These are phyloP conservation scores for Coenonympha glycerion DNA, from an alignment of 2,888 invertebrate genomes.

Conservation along the genomic window DNA sequence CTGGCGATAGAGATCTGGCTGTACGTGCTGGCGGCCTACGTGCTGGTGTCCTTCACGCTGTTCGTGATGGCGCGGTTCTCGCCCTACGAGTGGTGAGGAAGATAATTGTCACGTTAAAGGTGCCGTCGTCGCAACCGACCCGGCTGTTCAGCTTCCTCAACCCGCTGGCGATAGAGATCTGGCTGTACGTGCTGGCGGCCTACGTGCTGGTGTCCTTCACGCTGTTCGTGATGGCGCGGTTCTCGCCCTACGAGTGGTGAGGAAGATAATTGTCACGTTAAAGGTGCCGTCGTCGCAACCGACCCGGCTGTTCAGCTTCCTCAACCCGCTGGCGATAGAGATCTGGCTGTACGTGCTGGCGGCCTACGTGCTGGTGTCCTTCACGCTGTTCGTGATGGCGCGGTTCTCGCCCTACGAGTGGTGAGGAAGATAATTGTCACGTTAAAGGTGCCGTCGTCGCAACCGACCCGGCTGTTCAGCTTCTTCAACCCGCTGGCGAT, in stretches of 20 bases:
- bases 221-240: constrained; percentile 96
- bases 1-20: constrained; percentile 98
- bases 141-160: constrained; percentile 96
- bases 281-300: constrained; percentile 93
- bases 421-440: constrained; percentile 48
- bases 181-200: constrained; percentile 95
- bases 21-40: constrained; percentile 94
- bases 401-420: constrained; percentile 98
- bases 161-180: constrained; percentile 96
- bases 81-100: no score
- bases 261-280: constrained; percentile 24
- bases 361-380: constrained; percentile 94
- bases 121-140: constrained; percentile 91
- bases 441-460: constrained; percentile 89
- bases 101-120: constrained; percentile 68
- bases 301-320: constrained; percentile 93
- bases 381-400: constrained; percentile 96
- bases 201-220: constrained; percentile 96
- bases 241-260: no score
- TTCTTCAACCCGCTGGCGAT: constrained; percentile 97
- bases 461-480: constrained; percentile 91
- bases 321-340: constrained; percentile 96
- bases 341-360: constrained; percentile 97
- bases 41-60: constrained; percentile 93
- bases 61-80: constrained; percentile 98